A percentile compares a stretch with the other conserved stretches of the same genome.
Evolutionary conservation across 1,140 invertebrate species (phyloP).

Genomic region (Ridgeia piscesae): DNA sequence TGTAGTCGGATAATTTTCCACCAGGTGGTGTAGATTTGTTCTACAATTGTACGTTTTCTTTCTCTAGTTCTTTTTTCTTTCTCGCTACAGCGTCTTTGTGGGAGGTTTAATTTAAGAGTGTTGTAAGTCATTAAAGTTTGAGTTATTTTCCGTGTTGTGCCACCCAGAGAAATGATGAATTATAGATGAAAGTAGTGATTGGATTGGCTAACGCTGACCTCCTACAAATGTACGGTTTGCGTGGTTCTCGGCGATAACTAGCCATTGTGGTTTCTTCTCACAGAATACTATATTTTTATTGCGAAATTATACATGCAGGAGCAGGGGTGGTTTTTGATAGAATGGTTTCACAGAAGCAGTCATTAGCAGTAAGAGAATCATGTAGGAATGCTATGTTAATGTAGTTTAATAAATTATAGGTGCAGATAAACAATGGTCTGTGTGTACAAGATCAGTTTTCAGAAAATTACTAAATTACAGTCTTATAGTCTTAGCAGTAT

Average conservation of each 20-base stretch:
- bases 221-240: background rate
- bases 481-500: too few relatives aligned
- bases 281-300: background rate
- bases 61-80: background rate
- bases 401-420: too few relatives aligned
- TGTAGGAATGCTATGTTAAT: too few relatives aligned
- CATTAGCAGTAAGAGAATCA: background rate
- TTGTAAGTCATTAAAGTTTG: background rate
- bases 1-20: too few relatives aligned
- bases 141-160: background rate
- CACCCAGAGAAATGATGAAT: background rate
- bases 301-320: background rate
- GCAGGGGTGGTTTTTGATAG: background rate
- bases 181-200: background rate
- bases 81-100: background rate
- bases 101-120: background rate
- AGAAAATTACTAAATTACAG: too few relatives aligned
- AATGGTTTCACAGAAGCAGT: background rate
- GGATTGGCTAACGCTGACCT: background rate
- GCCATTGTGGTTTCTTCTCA: background rate
- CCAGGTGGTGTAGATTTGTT: too few relatives aligned
- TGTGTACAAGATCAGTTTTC: too few relatives aligned
- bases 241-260: background rate
- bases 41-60: too few relatives aligned
- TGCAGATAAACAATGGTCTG: too few relatives aligned